A percentile compares a stretch with the other conserved stretches of the same genome.
Evolutionary conservation across 2,888 invertebrate genomes (phyloP).

Genomic region (Nesidiocoris tenuis): DNA sequence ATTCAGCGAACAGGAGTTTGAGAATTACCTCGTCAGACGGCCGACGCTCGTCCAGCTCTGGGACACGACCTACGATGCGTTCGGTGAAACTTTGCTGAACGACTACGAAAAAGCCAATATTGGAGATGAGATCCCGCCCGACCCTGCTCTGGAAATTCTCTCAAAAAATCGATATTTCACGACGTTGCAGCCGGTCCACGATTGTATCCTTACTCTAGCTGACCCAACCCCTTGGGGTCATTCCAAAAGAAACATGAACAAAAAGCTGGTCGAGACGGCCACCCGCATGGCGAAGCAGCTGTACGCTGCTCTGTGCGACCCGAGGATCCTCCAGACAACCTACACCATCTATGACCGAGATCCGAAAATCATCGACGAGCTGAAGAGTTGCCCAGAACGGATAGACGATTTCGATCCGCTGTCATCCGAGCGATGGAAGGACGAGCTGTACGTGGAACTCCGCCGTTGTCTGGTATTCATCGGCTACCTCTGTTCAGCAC

Average conservation of each 20-base stretch:
- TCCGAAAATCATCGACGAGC: constrained; percentile 23
- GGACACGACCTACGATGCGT: constrained; percentile 24
- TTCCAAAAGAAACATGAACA: constrained; percentile 7
- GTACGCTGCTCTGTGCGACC: constrained; percentile 36
- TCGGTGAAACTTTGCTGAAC: constrained; percentile 16
- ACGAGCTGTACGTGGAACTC: constrained; percentile 34
- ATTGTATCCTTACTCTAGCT: constrained; percentile 5
- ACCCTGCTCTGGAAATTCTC: constrained; percentile 18
- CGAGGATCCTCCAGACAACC: constrained; percentile 18
- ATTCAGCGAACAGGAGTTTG: constrained; percentile 30
- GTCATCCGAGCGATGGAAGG: constrained; percentile 27
- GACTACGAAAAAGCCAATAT: constrained; percentile 33
- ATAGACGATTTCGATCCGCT: constrained; percentile 6
- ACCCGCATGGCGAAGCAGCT: constrained; percentile 27
- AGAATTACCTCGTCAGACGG: constrained; percentile 29
- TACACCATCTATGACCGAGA: constrained; percentile 38
- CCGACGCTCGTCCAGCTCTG: constrained; percentile 34
- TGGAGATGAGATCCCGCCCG: constrained; percentile 17
- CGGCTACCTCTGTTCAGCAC: constrained; percentile 19
- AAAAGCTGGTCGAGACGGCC: constrained; percentile 7
- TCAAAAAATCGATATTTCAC: constrained; percentile 33
- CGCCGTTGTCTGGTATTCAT: constrained; percentile 28
- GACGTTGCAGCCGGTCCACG: constrained; percentile 1
- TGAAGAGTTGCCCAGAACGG: constrained; percentile 10
- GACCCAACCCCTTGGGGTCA: constrained; percentile 1